Conservation (phyloP, 2,797 vertebrate species). For the Cynopterus sphinx region DNA sequence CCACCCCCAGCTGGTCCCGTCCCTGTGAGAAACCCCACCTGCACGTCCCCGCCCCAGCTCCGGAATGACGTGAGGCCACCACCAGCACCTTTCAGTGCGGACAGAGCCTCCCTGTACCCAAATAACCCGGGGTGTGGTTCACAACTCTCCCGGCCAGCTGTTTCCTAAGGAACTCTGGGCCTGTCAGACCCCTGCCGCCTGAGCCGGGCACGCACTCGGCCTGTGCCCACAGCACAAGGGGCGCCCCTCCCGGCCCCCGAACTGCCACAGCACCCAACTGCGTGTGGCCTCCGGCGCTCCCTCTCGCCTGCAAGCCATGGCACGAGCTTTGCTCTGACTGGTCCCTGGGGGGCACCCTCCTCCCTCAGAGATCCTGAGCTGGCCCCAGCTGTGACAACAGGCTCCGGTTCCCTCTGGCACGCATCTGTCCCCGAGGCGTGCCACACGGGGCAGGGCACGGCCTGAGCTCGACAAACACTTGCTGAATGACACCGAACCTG, state of each 20-base stretch:
- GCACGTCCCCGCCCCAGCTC: fast-evolving
- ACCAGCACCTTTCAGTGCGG: fast-evolving
- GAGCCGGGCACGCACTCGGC: fast-evolving
- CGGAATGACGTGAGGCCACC: fast-evolving
- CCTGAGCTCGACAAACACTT: fast-evolving
- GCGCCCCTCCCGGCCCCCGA: too few species aligned
- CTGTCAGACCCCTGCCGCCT: not conserved
- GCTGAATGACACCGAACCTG: fast-evolving
- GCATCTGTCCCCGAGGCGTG: fast-evolving
- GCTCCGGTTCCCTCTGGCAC: fast-evolving
- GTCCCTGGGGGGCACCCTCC: fast-evolving
- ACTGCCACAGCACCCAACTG: fast-evolving
- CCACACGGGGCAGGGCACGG: fast-evolving
- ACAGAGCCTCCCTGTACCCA: fast-evolving
- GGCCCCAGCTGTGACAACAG: fast-evolving
- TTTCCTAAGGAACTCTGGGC: not conserved
- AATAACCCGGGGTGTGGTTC: fast-evolving
- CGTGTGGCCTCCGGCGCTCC: fast-evolving
- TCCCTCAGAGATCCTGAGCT: fast-evolving
- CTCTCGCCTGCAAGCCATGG: not conserved
- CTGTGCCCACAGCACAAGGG: not conserved
- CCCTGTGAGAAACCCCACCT: fast-evolving
- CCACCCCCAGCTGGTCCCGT: fast-evolving
- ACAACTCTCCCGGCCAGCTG: not conserved
- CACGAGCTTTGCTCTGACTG: fast-evolving